Base-by-base conservation (phyloP, 2,888 invertebrate species). In the Copidosoma aretas region DNA sequence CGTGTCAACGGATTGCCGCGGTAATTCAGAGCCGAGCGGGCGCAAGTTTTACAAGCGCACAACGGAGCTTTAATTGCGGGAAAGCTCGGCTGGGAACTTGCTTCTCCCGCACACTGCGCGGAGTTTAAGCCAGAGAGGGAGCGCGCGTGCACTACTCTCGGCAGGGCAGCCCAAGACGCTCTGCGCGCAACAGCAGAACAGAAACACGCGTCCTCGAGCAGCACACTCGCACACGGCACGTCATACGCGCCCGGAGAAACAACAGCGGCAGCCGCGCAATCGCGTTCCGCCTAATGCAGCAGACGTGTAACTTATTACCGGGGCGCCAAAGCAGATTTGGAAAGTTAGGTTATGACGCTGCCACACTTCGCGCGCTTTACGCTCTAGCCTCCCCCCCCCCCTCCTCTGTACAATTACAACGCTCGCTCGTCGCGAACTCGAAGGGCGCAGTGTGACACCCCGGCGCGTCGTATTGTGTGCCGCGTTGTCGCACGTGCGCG, bases 331-430 rank as follows among this genome's bases (percentile, higher is more conserved):
- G 61, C 64, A 67, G 70, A 70, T 70, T 70, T 66, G 10, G 57
- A 67, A 70, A 70, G 67, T 70, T 70, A 56, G n/a, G 56, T 66
- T 63, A 67, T 64, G 59, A 69, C 57, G 61, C 64, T 46, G 56
- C 46, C 22, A 12, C 19, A 57, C 32, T 19, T 14, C 14, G 57
- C 57, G 14, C 25, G 57, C 32, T 32, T 46, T 46, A 46, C 43
- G 43, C 61, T 17, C 39, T 22, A 24, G 49, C 32, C 41, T 4
- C 57, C 8, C 15, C 17, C 56, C 41, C 17, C 22, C 10, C 24
- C 15, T 15, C 24, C 51, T n/a, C n/a, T n/a, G n/a, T n/a, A 17
- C 39, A n/a, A 32, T 57, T 19, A 52, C 51, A 52, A 17, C 39
- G 19, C 52, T 52, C n/a, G 15, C 49, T 52, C 56, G 46, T 22